These are phyloP conservation scores for Melinaea marsaeus DNA, from an alignment of 2,888 invertebrate species.

Conservation along the genomic window DNA sequence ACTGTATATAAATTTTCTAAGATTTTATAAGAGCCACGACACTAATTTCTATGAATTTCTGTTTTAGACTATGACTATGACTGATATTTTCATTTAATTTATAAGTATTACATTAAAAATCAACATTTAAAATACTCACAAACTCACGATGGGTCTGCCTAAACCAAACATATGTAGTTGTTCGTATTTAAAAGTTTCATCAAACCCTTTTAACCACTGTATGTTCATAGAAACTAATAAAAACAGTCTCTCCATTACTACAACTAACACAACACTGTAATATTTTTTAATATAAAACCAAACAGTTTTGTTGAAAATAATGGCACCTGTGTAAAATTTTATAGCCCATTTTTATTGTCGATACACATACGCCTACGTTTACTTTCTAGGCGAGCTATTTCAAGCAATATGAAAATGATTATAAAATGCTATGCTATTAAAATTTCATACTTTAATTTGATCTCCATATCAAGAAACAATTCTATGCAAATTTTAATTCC, in stretches of 20 bases:
- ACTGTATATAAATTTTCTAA: too few species aligned
- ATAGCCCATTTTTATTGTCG: constrained; percentile 41
- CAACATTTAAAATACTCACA: constrained; percentile 11
- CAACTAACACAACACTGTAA: not conserved
- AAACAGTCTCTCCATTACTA: not conserved
- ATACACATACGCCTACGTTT: constrained; percentile 42
- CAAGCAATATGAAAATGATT: constrained; percentile 16
- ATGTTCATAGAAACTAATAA: not conserved
- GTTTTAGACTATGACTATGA: too few species aligned
- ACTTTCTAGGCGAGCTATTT: constrained; percentile 25
- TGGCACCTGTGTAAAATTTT: constrained; percentile 33
- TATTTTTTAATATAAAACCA: constrained; percentile 32
- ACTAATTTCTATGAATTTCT: too few species aligned
- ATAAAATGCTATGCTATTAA: constrained; percentile 4
- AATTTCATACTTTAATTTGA: constrained; percentile 2
- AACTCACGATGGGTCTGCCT: constrained; percentile 28
- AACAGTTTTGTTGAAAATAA: constrained; percentile 44
- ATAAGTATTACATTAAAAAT: too few species aligned
- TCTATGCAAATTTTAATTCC: not conserved
- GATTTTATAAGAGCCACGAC: too few species aligned
- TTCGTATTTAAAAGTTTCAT: constrained; percentile 47
- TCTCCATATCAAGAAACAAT: not conserved
- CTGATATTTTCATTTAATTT: too few species aligned
- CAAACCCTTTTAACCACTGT: constrained; percentile 20
- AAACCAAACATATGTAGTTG: constrained; percentile 41